Conservation (phyloP, 35 echinoderm and acorn worm genomes). For the Apostichopus parvimensis region DNA sequence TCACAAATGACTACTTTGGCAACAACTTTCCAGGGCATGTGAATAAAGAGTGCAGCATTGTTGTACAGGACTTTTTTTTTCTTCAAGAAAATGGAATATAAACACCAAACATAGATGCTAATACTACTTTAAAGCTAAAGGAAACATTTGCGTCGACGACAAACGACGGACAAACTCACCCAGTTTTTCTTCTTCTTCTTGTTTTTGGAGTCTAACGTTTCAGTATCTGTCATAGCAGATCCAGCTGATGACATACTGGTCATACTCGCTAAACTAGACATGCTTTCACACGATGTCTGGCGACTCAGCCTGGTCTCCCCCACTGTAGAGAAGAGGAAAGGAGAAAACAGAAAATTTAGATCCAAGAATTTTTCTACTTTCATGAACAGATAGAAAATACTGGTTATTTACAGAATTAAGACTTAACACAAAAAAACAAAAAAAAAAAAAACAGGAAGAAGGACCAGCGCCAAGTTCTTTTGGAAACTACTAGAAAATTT, state of each 20-base stretch:
- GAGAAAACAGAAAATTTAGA: neutral
- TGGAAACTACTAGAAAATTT: no score
- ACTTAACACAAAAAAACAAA: no score
- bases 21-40: neutral
- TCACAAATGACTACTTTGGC: no score
- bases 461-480: no score
- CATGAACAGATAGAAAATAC: neutral
- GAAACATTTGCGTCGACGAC: neutral
- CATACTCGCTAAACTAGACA: constrained; percentile 90
- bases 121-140: no score
- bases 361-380: neutral
- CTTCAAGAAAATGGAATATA: no score
- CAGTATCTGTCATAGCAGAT: constrained; percentile 88
- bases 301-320: constrained; percentile 75
- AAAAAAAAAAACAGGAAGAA: no score
- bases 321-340: constrained; percentile 4
- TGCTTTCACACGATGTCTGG: constrained; percentile 87
- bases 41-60: neutral
- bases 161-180: constrained; percentile 62
- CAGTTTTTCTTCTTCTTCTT: constrained; percentile 99
- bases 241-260: constrained; percentile 98
- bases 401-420: neutral
- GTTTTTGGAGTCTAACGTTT: constrained; percentile 78
- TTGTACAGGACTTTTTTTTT: neutral
- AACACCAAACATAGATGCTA: no score